These are phyloP conservation scores for Holacanthus passer DNA, from an alignment of 2,113 vertebrate genomes.

Conservation along the genomic window DNA sequence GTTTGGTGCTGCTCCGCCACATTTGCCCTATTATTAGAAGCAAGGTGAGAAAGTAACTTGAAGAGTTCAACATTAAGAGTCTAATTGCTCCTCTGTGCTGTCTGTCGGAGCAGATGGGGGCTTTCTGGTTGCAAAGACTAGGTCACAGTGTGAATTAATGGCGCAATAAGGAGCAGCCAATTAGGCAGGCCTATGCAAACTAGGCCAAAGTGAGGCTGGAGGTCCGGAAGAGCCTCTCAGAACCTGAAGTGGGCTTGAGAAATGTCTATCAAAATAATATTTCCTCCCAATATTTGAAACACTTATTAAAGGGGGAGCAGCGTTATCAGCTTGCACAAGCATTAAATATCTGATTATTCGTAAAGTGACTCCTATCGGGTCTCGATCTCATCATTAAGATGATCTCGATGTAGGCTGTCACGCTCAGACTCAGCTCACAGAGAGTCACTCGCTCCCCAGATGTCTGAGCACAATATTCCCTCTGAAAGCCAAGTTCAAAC, in stretches of 20 bases:
- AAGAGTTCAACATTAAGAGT: slow-evolving; percentile 69
- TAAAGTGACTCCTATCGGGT: slow-evolving; percentile 47
- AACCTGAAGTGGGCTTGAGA: slow-evolving; percentile 27
- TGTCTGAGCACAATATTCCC: slow-evolving; percentile 68
- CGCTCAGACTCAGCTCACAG: slow-evolving; percentile 46
- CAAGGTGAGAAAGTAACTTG: slow-evolving; percentile 61
- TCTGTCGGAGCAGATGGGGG: slow-evolving; percentile 73
- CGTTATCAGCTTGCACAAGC: slow-evolving; percentile 12
- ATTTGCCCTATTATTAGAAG: slow-evolving; percentile 57
- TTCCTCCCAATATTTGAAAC: slow-evolving; percentile 34
- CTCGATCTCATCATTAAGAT: slow-evolving; percentile 74
- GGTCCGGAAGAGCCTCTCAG: slow-evolving; percentile 29
- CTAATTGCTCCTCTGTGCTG: slow-evolving; percentile 68
- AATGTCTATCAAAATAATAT: slow-evolving; percentile 10
- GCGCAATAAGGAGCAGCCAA: slow-evolving; percentile 71
- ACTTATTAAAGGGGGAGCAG: not conserved
- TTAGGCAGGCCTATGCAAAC: slow-evolving; percentile 61
- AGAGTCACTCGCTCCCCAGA: slow-evolving; percentile 60
- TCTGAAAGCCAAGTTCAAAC: slow-evolving; percentile 77
- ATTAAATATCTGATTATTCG: slow-evolving; percentile 32
- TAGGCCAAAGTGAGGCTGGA: slow-evolving; percentile 58
- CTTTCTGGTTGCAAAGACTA: slow-evolving; percentile 64
- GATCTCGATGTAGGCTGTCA: slow-evolving; percentile 60
- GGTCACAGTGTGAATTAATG: slow-evolving; percentile 74
- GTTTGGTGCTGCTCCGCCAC: slow-evolving; percentile 7